Base-by-base conservation (phyloP, 2,888 invertebrate genomes). In the Cryptocephalus primarius region DNA sequence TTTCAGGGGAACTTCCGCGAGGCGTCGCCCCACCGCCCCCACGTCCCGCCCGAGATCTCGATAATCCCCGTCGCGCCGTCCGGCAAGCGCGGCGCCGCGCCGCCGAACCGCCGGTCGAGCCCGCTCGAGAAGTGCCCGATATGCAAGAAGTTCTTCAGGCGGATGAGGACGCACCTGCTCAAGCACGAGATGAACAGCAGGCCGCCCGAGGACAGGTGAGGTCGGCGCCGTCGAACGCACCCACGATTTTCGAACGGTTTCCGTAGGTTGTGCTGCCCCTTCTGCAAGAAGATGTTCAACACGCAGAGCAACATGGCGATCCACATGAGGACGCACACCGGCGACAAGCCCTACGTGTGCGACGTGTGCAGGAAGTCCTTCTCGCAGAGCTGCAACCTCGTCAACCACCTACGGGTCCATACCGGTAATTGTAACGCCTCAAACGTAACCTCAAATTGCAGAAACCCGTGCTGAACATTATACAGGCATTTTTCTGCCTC, bases 151-250 rank as follows among this genome's bases (percentile, higher is more conserved):
- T 65, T 51, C 48, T 70, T 68, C 62, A 67, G 56, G 57, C 64
- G 53, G 64, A 74, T 63, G 73, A 73, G 60, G 64, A 75, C 63
- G 48, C 69, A 75, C 54, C 67, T 75, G 8, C 53, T 65, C 32
- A 72, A 70, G 55, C 71, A 71, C 48, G 62, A 63, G 47, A 58
- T 64, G 43, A 48, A 58, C 6, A 59, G 54, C 44, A 52, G 58
- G 31, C 55, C 60, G 33, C 58, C 62, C 3, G 36, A 36, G 8
- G 57, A 57, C 43, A 58, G 60, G 8, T 52, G 22, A 22, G 22
- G 22, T 4, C 22, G 22, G 22, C 3, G 3, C 6, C 22, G 2
- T 22, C 22, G 22, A 22, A 22, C 6, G 6, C 3, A 4, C 3
- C 6, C 22, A 22, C 22, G 22, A n/a, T n/a, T n/a, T n/a, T n/a